A percentile compares a stretch with the other conserved stretches of the same genome.
Conservation (phyloP, 2,113 vertebrate genomes). For the Cephalopholis sonnerati region DNA sequence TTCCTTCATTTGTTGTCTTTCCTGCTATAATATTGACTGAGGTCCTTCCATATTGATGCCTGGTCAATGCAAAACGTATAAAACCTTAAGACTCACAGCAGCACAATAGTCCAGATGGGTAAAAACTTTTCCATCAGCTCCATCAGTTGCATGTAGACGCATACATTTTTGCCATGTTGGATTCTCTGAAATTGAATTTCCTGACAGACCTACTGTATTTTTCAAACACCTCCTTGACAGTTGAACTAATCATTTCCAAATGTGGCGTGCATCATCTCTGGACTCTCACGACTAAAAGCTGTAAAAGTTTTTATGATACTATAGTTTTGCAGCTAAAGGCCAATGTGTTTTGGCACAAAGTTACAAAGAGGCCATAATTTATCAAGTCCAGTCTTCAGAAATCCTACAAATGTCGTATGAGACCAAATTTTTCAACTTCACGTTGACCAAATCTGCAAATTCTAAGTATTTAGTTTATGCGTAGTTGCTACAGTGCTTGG, state of each 20-base stretch:
- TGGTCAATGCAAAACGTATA: neutral
- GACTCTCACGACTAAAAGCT: constrained; percentile 24
- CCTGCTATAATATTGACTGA: neutral
- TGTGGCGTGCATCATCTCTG: constrained; percentile 37
- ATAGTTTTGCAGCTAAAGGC: constrained; percentile 32
- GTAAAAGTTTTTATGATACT: constrained; percentile 50
- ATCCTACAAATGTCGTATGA: neutral
- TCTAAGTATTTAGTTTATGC: constrained; percentile 9
- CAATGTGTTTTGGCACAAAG: constrained; percentile 35
- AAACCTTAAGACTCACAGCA: neutral
- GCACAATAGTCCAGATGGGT: neutral
- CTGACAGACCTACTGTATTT: constrained; percentile 17
- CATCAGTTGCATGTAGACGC: neutral
- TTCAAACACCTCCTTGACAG: constrained; percentile 39
- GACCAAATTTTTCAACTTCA: neutral
- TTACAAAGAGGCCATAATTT: constrained; percentile 22
- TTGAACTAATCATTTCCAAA: constrained; percentile 61
- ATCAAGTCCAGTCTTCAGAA: constrained; percentile 36
- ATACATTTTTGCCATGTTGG: neutral
- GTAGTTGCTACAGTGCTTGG: neutral
- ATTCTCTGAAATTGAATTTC: neutral
- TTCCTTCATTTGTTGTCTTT: neutral
- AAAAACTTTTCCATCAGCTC: neutral
- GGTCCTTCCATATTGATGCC: neutral
- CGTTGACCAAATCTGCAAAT: constrained; percentile 1